phyloP scores from a whole-genome alignment of 2,797 vertebrate genomes.

The Darevskia nairensis region DNA sequence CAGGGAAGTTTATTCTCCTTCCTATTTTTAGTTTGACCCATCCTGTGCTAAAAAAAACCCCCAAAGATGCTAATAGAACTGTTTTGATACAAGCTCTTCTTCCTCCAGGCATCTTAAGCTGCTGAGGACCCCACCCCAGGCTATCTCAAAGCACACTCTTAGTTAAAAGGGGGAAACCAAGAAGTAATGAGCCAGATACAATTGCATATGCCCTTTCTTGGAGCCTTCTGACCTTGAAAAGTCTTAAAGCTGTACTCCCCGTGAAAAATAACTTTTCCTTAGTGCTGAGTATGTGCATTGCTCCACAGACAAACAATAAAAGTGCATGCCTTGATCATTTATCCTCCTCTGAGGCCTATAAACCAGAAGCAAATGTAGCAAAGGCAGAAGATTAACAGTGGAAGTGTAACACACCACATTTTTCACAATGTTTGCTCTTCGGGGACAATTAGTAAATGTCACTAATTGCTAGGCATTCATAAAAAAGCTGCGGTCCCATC shows the following conservation, averaged over 20 bases:
- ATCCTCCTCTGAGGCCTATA: constrained; percentile 72
- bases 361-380: constrained; percentile 72
- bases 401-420: constrained; percentile 63
- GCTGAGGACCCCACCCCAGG: constrained; percentile 35
- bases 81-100: constrained; percentile 37
- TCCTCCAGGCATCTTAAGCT: constrained; percentile 22
- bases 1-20: neutral
- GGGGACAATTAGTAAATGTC: constrained; percentile 68
- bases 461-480: constrained; percentile 68
- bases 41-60: neutral
- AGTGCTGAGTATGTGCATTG: constrained; percentile 72
- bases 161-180: constrained; percentile 66
- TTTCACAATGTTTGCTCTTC: constrained; percentile 69
- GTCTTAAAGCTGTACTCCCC: constrained; percentile 67
- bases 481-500: constrained; percentile 16
- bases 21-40: constrained; percentile 3
- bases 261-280: constrained; percentile 73
- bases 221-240: constrained; percentile 74
- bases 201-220: constrained; percentile 50
- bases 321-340: constrained; percentile 73
- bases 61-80: neutral
- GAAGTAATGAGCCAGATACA: constrained; percentile 57
- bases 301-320: constrained; percentile 70
- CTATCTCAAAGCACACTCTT: constrained; percentile 46
- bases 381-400: constrained; percentile 72